Percentiles rank a stretch among this genome's conserved stretches.
phyloP scores from a whole-genome alignment of 2,113 vertebrate species.

The Periophthalmus modestus region DNA sequence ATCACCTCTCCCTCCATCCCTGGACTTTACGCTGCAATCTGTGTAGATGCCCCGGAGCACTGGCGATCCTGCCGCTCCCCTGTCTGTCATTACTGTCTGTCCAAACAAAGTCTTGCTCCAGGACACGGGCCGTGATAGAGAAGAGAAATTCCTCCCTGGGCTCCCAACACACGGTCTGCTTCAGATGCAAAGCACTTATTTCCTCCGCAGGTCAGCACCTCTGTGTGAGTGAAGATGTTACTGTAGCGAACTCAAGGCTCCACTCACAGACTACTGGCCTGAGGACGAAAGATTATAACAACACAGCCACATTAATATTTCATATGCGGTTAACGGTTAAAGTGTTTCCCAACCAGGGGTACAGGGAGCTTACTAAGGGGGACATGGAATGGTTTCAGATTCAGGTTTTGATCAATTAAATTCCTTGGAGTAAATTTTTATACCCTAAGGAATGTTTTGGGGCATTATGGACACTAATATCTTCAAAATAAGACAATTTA shows the following conservation, averaged over 20 bases:
- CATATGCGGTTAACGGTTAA: not conserved
- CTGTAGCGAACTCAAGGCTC: not conserved
- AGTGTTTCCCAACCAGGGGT: too few relatives aligned
- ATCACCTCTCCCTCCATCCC: conserved; percentile 15
- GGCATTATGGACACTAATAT: too few relatives aligned
- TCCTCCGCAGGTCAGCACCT: conserved; percentile 13
- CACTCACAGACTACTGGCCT: not conserved
- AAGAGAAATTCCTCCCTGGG: conserved; percentile 21
- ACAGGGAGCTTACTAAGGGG: too few relatives aligned
- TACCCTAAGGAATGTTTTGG: too few relatives aligned
- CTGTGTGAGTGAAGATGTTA: conserved; percentile 16
- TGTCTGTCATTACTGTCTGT: conserved; percentile 58
- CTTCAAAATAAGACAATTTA: too few relatives aligned
- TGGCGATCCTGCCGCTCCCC: conserved; percentile 41
- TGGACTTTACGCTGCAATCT: conserved; percentile 33
- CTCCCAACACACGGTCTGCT: conserved; percentile 38
- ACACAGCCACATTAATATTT: not conserved
- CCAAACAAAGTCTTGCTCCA: conserved; percentile 55
- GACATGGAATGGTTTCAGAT: too few relatives aligned
- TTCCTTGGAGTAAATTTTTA: too few relatives aligned
- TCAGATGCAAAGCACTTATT: conserved; percentile 24
- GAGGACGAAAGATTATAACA: not conserved
- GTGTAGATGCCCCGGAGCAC: conserved; percentile 35
- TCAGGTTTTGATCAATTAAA: too few relatives aligned
- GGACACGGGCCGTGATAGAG: conserved; percentile 36